phyloP scores from a whole-genome alignment of 1,140 invertebrate species.

The Nixonia krombeini region DNA sequence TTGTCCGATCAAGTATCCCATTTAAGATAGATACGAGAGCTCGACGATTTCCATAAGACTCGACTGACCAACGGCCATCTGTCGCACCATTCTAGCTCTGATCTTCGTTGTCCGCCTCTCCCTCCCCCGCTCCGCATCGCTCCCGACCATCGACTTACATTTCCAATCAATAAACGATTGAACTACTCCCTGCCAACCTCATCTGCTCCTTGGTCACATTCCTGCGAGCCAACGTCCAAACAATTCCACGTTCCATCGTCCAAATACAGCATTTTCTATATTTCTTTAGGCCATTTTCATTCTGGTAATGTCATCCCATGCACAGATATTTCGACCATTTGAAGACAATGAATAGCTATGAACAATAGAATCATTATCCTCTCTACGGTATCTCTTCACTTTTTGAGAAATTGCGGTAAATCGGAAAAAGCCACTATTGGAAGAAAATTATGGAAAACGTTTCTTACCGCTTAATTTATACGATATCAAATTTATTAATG shows the following conservation, averaged over 20 bases:
- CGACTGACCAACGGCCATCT: conserved; percentile 65
- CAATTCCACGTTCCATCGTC: conserved; percentile 54
- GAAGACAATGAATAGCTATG: conserved; percentile 6
- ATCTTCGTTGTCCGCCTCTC: no score
- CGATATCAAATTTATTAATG: no score
- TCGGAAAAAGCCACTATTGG: no score
- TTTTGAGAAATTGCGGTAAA: no score
- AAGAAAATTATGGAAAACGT: no score
- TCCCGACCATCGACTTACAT: conserved; percentile 61
- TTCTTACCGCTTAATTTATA: no score
- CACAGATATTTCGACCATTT: conserved; percentile 46
- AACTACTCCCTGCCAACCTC: conserved; percentile 55
- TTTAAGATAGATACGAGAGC: no score
- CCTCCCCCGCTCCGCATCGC: conserved; percentile 6
- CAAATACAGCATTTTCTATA: conserved; percentile 42
- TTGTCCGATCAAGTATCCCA: no score
- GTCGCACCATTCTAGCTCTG: conserved; percentile 57
- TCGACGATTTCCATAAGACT: no score
- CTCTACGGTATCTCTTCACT: no score
- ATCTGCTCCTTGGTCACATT: conserved; percentile 54
- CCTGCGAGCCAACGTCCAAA: conserved; percentile 58
- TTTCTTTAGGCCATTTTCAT: conserved; percentile 35
- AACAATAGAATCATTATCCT: neutral
- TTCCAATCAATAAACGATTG: conserved; percentile 71
- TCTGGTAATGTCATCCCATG: conserved; percentile 39